A percentile compares a stretch with the other conserved stretches of the same genome.
Evolutionary conservation across 30 jellyfish, hydroid and myxozoan genomes (phyloP).

Genomic region (Aurelia sp.): DNA sequence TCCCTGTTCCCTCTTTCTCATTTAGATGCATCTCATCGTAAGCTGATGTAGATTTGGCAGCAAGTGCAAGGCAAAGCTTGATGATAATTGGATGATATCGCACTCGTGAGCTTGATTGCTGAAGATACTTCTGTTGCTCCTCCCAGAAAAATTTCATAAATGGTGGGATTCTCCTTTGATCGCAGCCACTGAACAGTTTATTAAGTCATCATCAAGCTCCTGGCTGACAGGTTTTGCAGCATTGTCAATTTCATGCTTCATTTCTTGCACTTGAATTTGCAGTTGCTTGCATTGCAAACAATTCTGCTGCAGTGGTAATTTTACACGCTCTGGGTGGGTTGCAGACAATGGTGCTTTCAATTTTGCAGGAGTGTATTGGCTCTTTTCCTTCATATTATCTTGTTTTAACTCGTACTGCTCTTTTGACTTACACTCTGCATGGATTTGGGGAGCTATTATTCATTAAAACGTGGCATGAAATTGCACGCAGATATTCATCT

Average conservation of each 20-base stretch:
- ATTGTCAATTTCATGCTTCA: conserved; percentile 11
- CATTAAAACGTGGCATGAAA: not conserved
- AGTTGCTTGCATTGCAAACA: conserved; percentile 51
- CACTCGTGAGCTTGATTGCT: conserved; percentile 40
- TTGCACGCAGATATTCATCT: conserved; percentile 25
- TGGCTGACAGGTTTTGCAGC: conserved; percentile 17
- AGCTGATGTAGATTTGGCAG: conserved; percentile 61
- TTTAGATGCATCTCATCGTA: conserved; percentile 42
- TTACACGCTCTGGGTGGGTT: conserved; percentile 23
- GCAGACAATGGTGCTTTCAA: conserved; percentile 22
- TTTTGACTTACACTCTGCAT: not conserved
- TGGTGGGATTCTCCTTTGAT: conserved; percentile 51
- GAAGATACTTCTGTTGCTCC: conserved; percentile 51
- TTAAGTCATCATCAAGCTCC: conserved; percentile 31
- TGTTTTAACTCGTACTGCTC: conserved; percentile 9
- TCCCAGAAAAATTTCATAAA: conserved; percentile 70
- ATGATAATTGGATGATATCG: conserved; percentile 73
- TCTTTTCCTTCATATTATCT: not conserved
- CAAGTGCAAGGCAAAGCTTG: conserved; percentile 65
- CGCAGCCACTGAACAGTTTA: too few relatives aligned
- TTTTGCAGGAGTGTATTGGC: conserved; percentile 5
- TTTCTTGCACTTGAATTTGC: conserved; percentile 32
- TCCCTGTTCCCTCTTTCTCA: conserved; percentile 44
- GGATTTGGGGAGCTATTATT: not conserved
- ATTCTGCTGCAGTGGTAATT: conserved; percentile 26